phyloP scores from a whole-genome alignment of 2,113 vertebrate species.

The Craseonycteris thonglongyai region DNA sequence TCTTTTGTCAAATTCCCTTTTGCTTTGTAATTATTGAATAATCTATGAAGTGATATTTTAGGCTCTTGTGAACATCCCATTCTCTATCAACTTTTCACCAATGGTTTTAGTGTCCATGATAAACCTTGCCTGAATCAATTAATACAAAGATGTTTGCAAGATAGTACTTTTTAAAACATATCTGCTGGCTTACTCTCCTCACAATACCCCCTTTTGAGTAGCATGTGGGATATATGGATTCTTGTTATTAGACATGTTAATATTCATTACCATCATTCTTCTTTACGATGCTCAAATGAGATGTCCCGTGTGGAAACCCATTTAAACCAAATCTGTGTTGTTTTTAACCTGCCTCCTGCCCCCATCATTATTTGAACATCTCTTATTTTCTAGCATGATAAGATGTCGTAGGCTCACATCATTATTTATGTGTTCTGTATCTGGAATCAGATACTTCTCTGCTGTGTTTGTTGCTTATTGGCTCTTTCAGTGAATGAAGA shows the following conservation, averaged over 20 bases:
- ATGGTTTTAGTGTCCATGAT: not conserved
- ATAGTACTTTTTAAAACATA: not conserved
- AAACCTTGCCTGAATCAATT: not conserved
- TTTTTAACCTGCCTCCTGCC: not conserved
- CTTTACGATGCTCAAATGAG: not conserved
- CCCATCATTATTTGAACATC: not conserved
- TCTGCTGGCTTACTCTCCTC: not conserved
- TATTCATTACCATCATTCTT: not conserved
- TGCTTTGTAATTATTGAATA: not conserved
- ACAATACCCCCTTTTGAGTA: not conserved
- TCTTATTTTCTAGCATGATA: not conserved
- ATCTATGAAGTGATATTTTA: not conserved
- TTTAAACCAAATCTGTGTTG: not conserved
- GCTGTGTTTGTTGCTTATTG: not conserved
- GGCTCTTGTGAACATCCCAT: too few species aligned
- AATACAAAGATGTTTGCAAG: not conserved
- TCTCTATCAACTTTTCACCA: not conserved
- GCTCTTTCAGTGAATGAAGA: not conserved
- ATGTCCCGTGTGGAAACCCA: not conserved
- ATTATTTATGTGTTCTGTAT: not conserved
- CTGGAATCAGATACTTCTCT: not conserved
- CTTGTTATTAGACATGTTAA: not conserved
- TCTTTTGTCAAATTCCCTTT: not conserved
- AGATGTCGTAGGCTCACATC: not conserved
- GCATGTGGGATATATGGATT: not conserved